Conservation (phyloP, 2,797 vertebrate genomes). For the Parotocinclus haroldoi region DNA sequence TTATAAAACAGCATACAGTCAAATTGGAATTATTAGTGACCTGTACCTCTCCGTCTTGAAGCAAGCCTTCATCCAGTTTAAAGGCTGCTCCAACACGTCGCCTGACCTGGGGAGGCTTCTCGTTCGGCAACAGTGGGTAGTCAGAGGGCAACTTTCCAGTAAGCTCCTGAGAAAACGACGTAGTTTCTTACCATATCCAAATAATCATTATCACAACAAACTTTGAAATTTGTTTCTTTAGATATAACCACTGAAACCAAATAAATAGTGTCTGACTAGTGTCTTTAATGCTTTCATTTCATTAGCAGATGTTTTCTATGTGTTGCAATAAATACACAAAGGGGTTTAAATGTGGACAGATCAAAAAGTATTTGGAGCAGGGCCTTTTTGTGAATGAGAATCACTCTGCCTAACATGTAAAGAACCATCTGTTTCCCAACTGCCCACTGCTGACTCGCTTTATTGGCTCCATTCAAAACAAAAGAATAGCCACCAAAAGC, state of each 20-base stretch:
- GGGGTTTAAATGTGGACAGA: slow-evolving; percentile 17
- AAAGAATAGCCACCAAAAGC: slow-evolving; percentile 27
- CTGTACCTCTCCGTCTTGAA: neutral
- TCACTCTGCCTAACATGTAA: slow-evolving; percentile 29
- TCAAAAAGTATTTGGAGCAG: slow-evolving; percentile 34
- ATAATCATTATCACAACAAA: neutral
- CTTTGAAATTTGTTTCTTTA: neutral
- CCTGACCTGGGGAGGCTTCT: slow-evolving; percentile 79
- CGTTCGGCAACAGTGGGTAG: slow-evolving; percentile 82
- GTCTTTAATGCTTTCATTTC: slow-evolving; percentile 5
- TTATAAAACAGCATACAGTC: too few relatives aligned
- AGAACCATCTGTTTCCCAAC: slow-evolving; percentile 50
- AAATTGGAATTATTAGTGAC: too few relatives aligned
- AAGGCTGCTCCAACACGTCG: slow-evolving; percentile 86
- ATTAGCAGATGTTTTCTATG: slow-evolving; percentile 34
- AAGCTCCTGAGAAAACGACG: slow-evolving; percentile 75
- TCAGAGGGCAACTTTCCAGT: slow-evolving; percentile 81
- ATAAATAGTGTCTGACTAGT: neutral
- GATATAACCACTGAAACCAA: slow-evolving; percentile 6
- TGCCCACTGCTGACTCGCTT: slow-evolving; percentile 25
- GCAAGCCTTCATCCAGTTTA: slow-evolving; percentile 80
- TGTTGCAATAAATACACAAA: slow-evolving; percentile 13
- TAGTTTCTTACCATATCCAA: neutral
- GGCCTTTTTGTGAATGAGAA: slow-evolving; percentile 30
- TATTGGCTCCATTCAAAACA: slow-evolving; percentile 32